These are phyloP conservation scores for Iselma pallidipennis DNA, from an alignment of 2,888 invertebrate genomes.

Conservation along the genomic window DNA sequence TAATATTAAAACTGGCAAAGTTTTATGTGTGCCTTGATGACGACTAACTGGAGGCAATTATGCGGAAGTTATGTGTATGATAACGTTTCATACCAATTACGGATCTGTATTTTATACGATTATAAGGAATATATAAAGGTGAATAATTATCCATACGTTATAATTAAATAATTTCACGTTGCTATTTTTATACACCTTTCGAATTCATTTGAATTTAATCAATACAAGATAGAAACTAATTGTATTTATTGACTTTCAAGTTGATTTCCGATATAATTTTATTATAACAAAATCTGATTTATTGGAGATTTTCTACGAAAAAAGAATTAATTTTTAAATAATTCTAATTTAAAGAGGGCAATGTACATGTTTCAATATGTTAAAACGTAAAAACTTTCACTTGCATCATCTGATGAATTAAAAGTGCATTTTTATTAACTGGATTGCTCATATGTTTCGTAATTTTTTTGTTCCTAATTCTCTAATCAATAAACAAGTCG, in stretches of 20 bases:
- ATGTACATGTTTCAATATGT: background rate
- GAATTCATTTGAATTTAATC: constrained; percentile 4
- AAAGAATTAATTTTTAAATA: too few species aligned
- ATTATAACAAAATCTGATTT: too few species aligned
- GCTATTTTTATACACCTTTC: background rate
- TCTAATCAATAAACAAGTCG: background rate
- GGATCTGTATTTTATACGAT: too few species aligned
- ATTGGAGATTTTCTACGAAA: too few species aligned
- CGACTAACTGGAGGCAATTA: too few species aligned
- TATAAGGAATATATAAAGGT: too few species aligned
- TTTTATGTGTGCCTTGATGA: too few species aligned
- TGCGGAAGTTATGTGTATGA: too few species aligned
- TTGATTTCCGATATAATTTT: background rate
- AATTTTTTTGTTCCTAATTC: background rate
- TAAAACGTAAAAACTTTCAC: background rate
- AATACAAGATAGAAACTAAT: background rate
- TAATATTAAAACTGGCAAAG: too few species aligned
- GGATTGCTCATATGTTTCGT: background rate
- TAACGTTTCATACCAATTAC: too few species aligned
- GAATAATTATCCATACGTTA: too few species aligned
- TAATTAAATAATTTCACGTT: background rate
- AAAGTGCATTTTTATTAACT: background rate
- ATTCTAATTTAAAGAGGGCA: background rate
- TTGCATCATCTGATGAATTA: background rate
- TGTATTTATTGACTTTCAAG: background rate